A percentile compares a stretch with the other conserved stretches of the same genome.
phyloP scores from a whole-genome alignment of 2,113 vertebrate genomes.

The Labeo rohita region DNA sequence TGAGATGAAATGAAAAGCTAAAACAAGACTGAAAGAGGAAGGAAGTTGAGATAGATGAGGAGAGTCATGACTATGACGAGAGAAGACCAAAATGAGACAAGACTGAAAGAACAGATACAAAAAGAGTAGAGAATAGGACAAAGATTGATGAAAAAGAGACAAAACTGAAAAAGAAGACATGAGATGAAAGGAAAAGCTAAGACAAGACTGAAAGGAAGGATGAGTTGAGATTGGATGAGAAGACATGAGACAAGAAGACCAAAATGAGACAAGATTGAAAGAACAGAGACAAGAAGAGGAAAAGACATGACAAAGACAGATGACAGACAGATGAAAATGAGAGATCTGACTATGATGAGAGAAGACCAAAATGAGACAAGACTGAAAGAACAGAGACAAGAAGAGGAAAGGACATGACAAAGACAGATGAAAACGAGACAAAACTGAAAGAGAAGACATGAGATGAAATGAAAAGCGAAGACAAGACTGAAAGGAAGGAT shows the following conservation, averaged over 20 bases:
- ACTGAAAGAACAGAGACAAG: background rate
- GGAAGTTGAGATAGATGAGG: background rate
- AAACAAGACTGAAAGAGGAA: background rate
- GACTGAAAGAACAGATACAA: background rate
- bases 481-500: background rate
- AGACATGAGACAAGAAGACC: background rate
- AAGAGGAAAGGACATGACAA: no score
- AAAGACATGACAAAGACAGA: no score
- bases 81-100: background rate
- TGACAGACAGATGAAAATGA: no score
- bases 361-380: background rate
- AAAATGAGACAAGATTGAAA: background rate
- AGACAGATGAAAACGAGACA: no score
- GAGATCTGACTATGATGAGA: background rate
- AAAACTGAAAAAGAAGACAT: no score
- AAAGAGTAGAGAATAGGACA: no score
- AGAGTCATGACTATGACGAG: background rate
- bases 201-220: no score
- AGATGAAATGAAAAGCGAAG: no score
- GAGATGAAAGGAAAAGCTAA: no score
- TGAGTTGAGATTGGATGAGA: background rate
- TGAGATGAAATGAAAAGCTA: background rate
- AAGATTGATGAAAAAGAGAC: background rate
- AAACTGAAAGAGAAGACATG: background rate
- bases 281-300: background rate